Conservation (phyloP, 2,113 vertebrate species). For the Platysternon megacephalum region DNA sequence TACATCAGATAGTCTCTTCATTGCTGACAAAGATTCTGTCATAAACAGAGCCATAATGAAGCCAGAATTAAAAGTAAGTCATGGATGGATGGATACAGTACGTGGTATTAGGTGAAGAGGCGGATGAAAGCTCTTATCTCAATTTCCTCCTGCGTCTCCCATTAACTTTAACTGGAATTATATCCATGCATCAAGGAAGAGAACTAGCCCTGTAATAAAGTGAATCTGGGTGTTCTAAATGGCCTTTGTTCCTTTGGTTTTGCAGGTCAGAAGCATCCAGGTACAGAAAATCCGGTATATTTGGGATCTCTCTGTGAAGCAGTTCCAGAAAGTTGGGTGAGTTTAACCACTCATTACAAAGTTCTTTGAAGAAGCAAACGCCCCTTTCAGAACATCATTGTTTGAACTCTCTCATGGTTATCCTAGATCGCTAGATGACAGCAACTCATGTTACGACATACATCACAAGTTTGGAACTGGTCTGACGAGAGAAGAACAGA, state of each 20-base stretch:
- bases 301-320: slow-evolving; percentile 73
- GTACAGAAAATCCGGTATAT: slow-evolving; percentile 80
- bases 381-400: background rate
- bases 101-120: background rate
- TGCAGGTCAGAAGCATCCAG: slow-evolving; percentile 75
- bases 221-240: background rate
- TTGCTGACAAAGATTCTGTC: slow-evolving; percentile 69
- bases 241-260: slow-evolving; percentile 8
- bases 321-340: slow-evolving; percentile 79
- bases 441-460: slow-evolving; percentile 69
- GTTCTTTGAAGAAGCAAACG: background rate
- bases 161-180: background rate
- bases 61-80: slow-evolving; percentile 74
- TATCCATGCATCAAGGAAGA: background rate
- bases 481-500: slow-evolving; percentile 70
- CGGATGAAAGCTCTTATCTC: background rate
- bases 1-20: background rate
- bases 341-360: background rate
- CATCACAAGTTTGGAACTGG: slow-evolving; percentile 74
- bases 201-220: background rate
- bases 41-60: slow-evolving; percentile 69
- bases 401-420: background rate
- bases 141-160: background rate
- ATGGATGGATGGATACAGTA: background rate
- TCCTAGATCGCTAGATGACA: slow-evolving; percentile 75